phyloP scores from a whole-genome alignment of 1,140 invertebrate genomes.

The Bombus soroeensis region DNA sequence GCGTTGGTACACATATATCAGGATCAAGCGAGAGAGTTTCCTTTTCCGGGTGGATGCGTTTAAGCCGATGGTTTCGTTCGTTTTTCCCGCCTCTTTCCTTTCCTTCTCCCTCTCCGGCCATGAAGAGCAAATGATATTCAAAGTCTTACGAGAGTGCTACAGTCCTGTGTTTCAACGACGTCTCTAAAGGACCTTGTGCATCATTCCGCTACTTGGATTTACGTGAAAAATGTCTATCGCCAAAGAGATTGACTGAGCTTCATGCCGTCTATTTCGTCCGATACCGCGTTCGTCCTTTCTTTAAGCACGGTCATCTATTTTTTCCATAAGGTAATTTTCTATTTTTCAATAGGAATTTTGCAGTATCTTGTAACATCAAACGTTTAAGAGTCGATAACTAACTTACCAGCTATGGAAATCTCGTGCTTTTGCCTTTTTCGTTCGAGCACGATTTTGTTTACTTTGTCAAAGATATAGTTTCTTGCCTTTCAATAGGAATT shows the following conservation, averaged over 20 bases:
- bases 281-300: no score
- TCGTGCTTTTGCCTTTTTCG: no score
- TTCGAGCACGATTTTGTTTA: no score
- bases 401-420: no score
- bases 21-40: constrained; percentile 10
- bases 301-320: no score
- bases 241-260: background rate
- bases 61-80: background rate
- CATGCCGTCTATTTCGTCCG: background rate
- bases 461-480: no score
- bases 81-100: background rate
- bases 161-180: background rate
- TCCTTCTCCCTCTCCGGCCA: no score
- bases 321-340: no score
- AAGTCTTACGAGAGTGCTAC: background rate
- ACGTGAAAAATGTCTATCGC: background rate
- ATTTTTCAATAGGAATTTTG: no score
- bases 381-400: no score
- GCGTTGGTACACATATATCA: background rate
- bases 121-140: background rate
- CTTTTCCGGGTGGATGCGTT: constrained; percentile 22
- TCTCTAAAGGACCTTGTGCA: background rate
- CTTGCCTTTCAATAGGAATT: no score
- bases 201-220: background rate
- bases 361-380: no score